Base-by-base conservation (phyloP, 2,888 invertebrate species). In the Zhuqinia jingwanae region DNA sequence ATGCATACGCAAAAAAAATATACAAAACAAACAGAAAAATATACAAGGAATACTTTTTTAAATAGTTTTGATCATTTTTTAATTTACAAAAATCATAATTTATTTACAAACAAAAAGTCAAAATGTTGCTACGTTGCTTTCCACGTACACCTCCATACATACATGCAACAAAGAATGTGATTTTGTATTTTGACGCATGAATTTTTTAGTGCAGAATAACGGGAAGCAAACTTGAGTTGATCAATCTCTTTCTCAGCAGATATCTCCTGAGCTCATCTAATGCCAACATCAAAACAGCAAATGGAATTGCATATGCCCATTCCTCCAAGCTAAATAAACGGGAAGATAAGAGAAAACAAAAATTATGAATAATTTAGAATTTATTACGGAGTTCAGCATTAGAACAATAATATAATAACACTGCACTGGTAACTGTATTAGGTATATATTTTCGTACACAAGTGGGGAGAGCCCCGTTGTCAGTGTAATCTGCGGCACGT, bases 221-320 rank as follows among this genome's bases (percentile, higher is more conserved):
- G 0, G 50, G 22, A 3, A n/a, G 13, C 17, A 84, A 42, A 10
- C 45, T 63, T 30, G 73, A 17, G 50, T 63, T 81, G 5, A 87
- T n/a, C 81, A 80, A 27, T n/a, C 94, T 94, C 88, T 94, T 94
- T 88, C 96, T 94, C 47, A 97, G 94, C 89, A 95, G 92, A 90
- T 93, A 95, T 90, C 96, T 95, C 88, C 97, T 94, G 6, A 94
- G 87, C 92, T 97, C 97, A 91, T 97, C 97, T 88, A 94, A 95
- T 10, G 95, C 90, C 89, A 97, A 94, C 93, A 97, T 96, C 10
- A 96, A 92, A 42, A 96, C 77, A 89, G 95, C 95, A 92, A 96
- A 97, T 2, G 97, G 96, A 15, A 95, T 80, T 0, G 95, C 95
- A 6, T 95, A 94, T 89, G 96, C 92, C 94, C 96, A 95, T 93